phyloP scores from a whole-genome alignment of 1,140 invertebrate species.

The Leptinotarsa undecemlineata region DNA sequence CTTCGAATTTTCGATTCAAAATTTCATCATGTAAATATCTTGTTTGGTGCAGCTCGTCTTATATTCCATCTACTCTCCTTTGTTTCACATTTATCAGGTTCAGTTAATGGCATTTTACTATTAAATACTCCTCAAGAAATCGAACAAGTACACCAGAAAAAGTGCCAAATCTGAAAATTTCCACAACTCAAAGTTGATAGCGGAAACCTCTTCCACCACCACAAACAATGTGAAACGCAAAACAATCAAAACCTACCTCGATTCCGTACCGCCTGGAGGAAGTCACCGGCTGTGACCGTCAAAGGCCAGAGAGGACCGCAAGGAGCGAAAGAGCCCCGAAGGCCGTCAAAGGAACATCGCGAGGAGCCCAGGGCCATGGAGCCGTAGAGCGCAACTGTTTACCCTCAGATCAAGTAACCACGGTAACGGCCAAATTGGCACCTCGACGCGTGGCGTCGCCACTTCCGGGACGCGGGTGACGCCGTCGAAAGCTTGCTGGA shows the following conservation, averaged over 20 bases:
- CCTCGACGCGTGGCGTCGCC: conserved; percentile 8
- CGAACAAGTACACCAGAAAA: too few relatives aligned
- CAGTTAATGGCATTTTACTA: too few relatives aligned
- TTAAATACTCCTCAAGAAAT: too few relatives aligned
- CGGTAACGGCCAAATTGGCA: conserved; percentile 25
- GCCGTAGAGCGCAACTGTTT: conserved; percentile 28
- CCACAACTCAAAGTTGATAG: too few relatives aligned
- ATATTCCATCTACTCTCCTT: too few relatives aligned
- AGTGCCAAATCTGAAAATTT: too few relatives aligned
- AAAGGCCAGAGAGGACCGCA: conserved; percentile 12
- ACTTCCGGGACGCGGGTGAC: not conserved
- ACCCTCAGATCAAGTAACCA: conserved; percentile 22
- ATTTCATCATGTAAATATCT: too few relatives aligned
- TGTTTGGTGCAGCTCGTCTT: too few relatives aligned
- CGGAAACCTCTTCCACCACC: too few relatives aligned
- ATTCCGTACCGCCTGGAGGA: not conserved
- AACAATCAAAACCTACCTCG: not conserved
- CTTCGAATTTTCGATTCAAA: too few relatives aligned
- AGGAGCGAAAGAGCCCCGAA: not conserved
- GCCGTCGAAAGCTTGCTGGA: conserved; percentile 11
- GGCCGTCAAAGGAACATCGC: conserved; percentile 8
- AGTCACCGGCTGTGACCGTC: not conserved
- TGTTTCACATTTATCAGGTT: too few relatives aligned
- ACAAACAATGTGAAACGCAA: not conserved
- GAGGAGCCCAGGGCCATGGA: not conserved